Base-by-base conservation (phyloP, 2,888 invertebrate species). In the Pollenia amentaria region DNA sequence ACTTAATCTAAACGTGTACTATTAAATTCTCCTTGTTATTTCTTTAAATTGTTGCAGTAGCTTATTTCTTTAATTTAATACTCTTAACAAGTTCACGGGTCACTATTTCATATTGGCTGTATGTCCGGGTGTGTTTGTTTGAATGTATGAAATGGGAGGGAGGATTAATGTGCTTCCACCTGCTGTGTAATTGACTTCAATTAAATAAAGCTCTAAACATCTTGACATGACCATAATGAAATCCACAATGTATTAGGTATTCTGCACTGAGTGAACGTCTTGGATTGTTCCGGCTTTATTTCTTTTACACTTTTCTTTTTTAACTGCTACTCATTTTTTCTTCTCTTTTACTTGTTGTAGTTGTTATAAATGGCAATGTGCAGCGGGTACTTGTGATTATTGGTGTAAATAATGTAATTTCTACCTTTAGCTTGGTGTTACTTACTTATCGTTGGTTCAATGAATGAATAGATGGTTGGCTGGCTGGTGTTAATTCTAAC, bases 171-270 rank as follows among this genome's bases (percentile, higher is more conserved):
- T 29, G 10, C 29, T 82, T 40, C 44, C 55, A 21, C 90, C 90
- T 89, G 90, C 89, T 90, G 92, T 88, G 92, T 90, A 91, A 92
- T 91, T 92, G 91, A 90, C 91, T 92, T 91, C 92, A 92, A 92
- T 91, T 92, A 91, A 91, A 91, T 90, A 89, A 90, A 89, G 88
- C 90, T 91, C 84, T 77, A 79, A 88, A 70, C 85, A 80, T 79
- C 85, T 75, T 82, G 82, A 77, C 64, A 67, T 69, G 85, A 48
- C 73, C 82, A 62, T 69, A 78, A 77, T 73, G 67, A 70, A 73
- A 80, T 67, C 69, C 70, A 65, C 64, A 29, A 38, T 42, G 51
- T 67, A 55, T 65, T 46, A 75, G 48, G 65, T 67, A 60, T 53
- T 55, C 69, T 44, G 18, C 73, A 69, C 62, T 60, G 38, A 29